phyloP scores from a whole-genome alignment of 2,888 invertebrate genomes.

The Thera obeliscata region DNA sequence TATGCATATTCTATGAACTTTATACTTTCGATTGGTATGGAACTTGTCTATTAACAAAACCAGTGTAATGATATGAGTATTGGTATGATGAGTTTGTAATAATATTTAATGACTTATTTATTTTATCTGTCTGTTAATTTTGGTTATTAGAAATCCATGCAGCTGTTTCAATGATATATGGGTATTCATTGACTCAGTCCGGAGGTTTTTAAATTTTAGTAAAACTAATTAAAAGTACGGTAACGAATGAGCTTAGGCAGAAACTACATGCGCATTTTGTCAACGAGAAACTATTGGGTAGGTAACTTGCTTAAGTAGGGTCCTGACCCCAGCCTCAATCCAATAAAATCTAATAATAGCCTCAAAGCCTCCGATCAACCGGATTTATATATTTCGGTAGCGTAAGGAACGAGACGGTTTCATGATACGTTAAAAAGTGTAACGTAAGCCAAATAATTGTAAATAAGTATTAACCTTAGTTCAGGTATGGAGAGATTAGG shows the following conservation, averaged over 20 bases:
- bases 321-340: background rate
- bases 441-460: no score
- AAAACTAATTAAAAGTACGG: background rate
- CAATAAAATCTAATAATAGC: slow-evolving; percentile 15
- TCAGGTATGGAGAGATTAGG: background rate
- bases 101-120: no score
- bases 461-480: background rate
- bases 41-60: no score
- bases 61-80: no score
- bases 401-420: background rate
- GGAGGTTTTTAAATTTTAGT: background rate
- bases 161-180: no score
- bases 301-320: background rate
- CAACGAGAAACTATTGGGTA: background rate
- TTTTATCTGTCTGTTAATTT: no score
- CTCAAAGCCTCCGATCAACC: slow-evolving; percentile 1
- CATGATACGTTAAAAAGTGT: background rate
- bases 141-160: no score
- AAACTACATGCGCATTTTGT: background rate
- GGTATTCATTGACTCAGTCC: no score
- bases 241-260: no score
- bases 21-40: no score
- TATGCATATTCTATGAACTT: no score
- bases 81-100: no score
- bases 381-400: slow-evolving; percentile 2